Evolutionary conservation across 2,888 invertebrate species (phyloP), one percentile per base, ranked within the genome.

Genomic region (Bugula neritina): DNA sequence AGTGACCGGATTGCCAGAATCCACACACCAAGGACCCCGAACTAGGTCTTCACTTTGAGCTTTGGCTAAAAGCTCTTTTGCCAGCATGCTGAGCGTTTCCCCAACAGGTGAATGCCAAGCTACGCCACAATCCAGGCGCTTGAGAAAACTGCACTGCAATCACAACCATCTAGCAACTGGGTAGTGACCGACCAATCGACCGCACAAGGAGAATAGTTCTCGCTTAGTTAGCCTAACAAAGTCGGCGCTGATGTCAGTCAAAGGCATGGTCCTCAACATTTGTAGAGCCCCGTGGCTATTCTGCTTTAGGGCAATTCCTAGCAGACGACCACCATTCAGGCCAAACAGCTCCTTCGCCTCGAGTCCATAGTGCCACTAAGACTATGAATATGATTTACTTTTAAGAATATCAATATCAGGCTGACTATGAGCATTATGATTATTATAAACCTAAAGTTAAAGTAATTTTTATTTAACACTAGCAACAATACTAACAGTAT

Each of bases 91-190:
- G 10, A n/a, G 5, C 21, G 25, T 57, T n/a, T 13, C 57, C 13
- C 57, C 25, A 57, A 57, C 57, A n/a, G 57, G 57, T 23, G 57
- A 21, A 57, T 57, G 23, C 25, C 57, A 57, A n/a, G 10, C 23
- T 57, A 21, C 25, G 23, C 57, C 57, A 57, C 25, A 57, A 5
- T 25, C 57, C 21, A 57, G 25, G 23, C 23, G 57, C 25, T 57
- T 57, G 17, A 57, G 57, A n/a, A 57, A 57, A 25, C 57, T 57
- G 25, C 57, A 57, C 23, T 57, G 57, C 21, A 25, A 25, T 5
- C 25, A 25, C 23, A 57, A 25, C 21, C 57, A 57, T 21, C 25
- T 25, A n/a, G 57, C 57, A 21, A 13, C 25, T 57, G 57, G 57
- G 57, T 57, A 57, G 57, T 57, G 57, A 57, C 57, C 25, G 25